A percentile compares a stretch with the other conserved stretches of the same genome.
Evolutionary conservation across 2,797 vertebrate species (phyloP).

Genomic region (Momotus momota): DNA sequence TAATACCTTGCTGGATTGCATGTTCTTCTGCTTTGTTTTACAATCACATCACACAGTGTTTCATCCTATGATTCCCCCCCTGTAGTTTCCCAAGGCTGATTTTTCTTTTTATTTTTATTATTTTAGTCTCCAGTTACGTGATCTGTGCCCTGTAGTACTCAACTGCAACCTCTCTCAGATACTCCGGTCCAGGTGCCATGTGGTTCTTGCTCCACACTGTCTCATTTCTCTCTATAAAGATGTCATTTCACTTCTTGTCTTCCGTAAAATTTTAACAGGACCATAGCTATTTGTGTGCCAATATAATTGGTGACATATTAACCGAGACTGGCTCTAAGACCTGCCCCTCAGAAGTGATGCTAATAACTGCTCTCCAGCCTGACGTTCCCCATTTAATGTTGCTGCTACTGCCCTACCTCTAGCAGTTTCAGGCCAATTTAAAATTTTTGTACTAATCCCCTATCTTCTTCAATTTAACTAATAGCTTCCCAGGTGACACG

Average conservation of each 20-base stretch:
- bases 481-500: constrained; percentile 9
- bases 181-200: rapidly evolving
- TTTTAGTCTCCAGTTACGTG: rapidly evolving
- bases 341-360: constrained; percentile 3
- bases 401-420: constrained; percentile 10
- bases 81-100: neutral
- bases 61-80: neutral
- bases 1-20: neutral
- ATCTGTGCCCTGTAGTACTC: neutral
- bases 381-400: neutral
- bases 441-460: constrained; percentile 22
- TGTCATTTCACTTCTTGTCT: neutral
- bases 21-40: neutral
- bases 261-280: neutral
- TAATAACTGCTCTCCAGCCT: constrained; percentile 17
- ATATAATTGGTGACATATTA: constrained; percentile 10
- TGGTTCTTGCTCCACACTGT: neutral
- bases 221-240: neutral
- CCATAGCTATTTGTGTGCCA: neutral
- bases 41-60: neutral
- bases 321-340: neutral
- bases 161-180: neutral
- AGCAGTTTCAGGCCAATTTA: constrained; percentile 33
- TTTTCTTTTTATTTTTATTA: neutral
- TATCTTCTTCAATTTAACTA: constrained; percentile 49